Percentiles rank a stretch among this genome's conserved stretches.
Evolutionary conservation across 2,888 invertebrate species (phyloP).

Genomic region (Xanthorhoe spadicearia): DNA sequence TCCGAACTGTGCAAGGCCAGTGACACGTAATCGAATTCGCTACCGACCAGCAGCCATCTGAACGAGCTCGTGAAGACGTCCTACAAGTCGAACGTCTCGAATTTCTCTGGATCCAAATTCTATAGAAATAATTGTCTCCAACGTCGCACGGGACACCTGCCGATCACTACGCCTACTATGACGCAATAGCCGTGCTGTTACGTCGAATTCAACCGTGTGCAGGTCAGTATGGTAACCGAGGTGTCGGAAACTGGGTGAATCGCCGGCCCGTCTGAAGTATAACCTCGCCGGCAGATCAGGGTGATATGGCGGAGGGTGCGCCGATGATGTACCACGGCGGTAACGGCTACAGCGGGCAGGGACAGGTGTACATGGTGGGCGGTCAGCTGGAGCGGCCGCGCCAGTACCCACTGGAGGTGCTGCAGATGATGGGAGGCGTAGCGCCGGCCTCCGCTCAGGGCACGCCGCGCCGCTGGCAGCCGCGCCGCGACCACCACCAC

Average conservation of each 20-base stretch:
- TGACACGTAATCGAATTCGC: slow-evolving; percentile 63
- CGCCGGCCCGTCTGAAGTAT: slow-evolving; percentile 49
- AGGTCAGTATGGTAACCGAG: slow-evolving; percentile 62
- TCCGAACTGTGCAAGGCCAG: slow-evolving; percentile 68
- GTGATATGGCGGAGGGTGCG: slow-evolving; percentile 73
- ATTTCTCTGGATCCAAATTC: slow-evolving; percentile 74
- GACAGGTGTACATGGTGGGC: slow-evolving; percentile 65
- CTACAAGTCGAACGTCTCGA: slow-evolving; percentile 72
- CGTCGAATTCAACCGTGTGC: slow-evolving; percentile 61
- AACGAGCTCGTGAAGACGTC: slow-evolving; percentile 59
- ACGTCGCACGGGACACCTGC: slow-evolving; percentile 65
- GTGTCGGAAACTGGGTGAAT: slow-evolving; percentile 42
- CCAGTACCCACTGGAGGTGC: slow-evolving; percentile 68
- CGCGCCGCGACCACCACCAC: slow-evolving; percentile 65
- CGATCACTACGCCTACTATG: slow-evolving; percentile 73
- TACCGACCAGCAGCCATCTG: slow-evolving; percentile 60
- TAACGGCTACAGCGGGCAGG: slow-evolving; percentile 65
- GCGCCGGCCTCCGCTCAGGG: slow-evolving; percentile 47
- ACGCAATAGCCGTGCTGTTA: slow-evolving; percentile 68
- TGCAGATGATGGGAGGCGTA: slow-evolving; percentile 59
- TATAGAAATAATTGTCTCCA: slow-evolving; percentile 67
- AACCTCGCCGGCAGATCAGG: slow-evolving; percentile 54
- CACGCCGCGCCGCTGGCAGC: slow-evolving; percentile 63
- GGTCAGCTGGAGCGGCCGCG: slow-evolving; percentile 64
- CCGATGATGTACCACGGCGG: slow-evolving; percentile 74